These are phyloP conservation scores for Trichonephila clavipes DNA, from an alignment of 1,140 invertebrate species.

Conservation along the genomic window DNA sequence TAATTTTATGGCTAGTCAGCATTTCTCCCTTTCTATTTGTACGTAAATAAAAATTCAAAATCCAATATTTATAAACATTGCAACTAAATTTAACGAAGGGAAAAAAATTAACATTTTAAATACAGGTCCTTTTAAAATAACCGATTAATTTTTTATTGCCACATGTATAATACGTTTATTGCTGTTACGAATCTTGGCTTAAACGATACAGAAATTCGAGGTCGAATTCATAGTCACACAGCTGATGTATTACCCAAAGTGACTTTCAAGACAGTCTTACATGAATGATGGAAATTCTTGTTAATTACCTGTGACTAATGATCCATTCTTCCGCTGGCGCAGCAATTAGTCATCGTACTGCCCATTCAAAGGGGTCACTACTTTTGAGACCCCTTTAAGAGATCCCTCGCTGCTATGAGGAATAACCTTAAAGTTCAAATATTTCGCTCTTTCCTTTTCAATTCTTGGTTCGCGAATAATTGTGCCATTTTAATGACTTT, in stretches of 20 bases:
- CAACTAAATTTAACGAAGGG: too few species aligned
- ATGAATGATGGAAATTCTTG: conserved; percentile 39
- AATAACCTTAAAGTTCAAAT: neutral
- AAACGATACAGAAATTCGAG: too few species aligned
- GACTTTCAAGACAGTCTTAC: conserved; percentile 1
- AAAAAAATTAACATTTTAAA: too few species aligned
- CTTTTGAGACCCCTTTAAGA: neutral
- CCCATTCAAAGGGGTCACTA: conserved; percentile 29
- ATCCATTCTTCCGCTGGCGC: conserved; percentile 26
- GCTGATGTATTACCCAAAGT: conserved; percentile 19
- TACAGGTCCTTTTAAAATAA: too few species aligned
- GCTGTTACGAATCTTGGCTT: too few species aligned
- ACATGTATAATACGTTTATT: too few species aligned
- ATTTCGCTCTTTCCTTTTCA: neutral
- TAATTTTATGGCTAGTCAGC: too few species aligned
- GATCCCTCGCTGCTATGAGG: neutral
- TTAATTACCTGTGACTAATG: conserved; percentile 58
- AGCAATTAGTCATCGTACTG: conserved; percentile 41
- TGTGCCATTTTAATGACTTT: neutral
- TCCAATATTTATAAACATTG: too few species aligned
- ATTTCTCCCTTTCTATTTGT: too few species aligned
- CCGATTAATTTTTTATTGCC: too few species aligned
- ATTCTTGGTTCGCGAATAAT: neutral
- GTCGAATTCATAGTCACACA: neutral
- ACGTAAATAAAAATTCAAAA: too few species aligned